These are phyloP conservation scores for Siniperca knerii DNA, from an alignment of 2,113 vertebrate species.

Conservation along the genomic window DNA sequence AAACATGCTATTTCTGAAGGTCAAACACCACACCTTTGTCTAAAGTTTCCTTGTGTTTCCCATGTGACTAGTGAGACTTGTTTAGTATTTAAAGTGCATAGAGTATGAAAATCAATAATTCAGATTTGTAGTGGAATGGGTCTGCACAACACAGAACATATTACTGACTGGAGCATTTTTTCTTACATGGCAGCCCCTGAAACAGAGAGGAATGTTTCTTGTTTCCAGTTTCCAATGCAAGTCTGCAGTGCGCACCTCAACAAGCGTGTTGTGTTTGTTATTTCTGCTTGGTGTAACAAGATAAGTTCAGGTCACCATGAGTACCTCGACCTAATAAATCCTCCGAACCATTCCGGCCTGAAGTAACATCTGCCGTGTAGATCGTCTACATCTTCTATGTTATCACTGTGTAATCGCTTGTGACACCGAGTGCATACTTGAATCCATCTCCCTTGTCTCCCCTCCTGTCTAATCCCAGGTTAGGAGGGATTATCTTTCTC, in stretches of 20 bases:
- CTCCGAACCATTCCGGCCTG: slow-evolving; percentile 28
- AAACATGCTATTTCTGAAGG: slow-evolving; percentile 37
- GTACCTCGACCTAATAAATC: slow-evolving; percentile 34
- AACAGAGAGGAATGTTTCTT: slow-evolving; percentile 28
- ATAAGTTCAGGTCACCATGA: slow-evolving; percentile 49
- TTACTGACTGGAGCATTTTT: slow-evolving; percentile 31
- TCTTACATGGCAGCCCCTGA: slow-evolving; percentile 15
- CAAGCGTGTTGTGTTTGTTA: slow-evolving; percentile 51
- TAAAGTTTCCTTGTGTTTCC: slow-evolving; percentile 1
- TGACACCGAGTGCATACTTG: slow-evolving; percentile 63
- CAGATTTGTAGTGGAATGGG: slow-evolving; percentile 34
- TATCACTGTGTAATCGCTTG: slow-evolving; percentile 58
- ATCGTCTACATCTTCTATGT: slow-evolving; percentile 36
- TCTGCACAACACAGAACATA: slow-evolving; percentile 19
- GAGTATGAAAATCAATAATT: slow-evolving; percentile 45
- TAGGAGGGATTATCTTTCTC: slow-evolving; percentile 73
- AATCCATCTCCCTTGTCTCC: slow-evolving; percentile 46
- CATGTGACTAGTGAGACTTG: slow-evolving; percentile 19
- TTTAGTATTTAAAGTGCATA: slow-evolving; percentile 29
- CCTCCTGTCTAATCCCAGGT: slow-evolving; percentile 64
- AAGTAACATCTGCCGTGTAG: slow-evolving; percentile 36
- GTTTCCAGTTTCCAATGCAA: slow-evolving; percentile 11
- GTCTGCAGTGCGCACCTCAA: slow-evolving; percentile 15
- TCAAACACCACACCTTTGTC: background rate
- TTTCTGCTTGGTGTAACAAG: slow-evolving; percentile 57